phyloP scores from a whole-genome alignment of 2,113 vertebrate species.

The Rhynchopsitta pachyrhyncha region DNA sequence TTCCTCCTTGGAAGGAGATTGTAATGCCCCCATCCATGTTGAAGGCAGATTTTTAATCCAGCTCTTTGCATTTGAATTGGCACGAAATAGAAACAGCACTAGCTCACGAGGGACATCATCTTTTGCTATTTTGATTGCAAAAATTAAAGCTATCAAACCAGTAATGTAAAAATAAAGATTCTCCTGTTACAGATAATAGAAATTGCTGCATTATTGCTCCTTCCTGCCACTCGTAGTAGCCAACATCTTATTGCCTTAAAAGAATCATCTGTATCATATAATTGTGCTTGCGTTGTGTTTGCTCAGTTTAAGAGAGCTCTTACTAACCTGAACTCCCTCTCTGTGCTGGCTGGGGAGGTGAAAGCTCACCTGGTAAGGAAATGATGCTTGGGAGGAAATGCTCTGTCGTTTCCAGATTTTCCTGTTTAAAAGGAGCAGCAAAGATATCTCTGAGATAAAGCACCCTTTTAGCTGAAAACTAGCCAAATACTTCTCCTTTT shows the following conservation, averaged over 20 bases:
- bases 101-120: neutral
- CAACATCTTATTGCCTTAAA: neutral
- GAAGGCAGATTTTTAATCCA: neutral
- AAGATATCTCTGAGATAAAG: neutral
- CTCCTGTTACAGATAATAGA: neutral
- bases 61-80: neutral
- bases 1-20: neutral
- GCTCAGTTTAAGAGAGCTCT: accelerated
- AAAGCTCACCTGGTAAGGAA: neutral
- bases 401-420: neutral
- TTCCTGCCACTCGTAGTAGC: neutral
- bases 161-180: neutral
- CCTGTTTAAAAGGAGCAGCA: neutral
- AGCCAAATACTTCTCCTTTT: neutral
- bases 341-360: neutral
- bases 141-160: neutral
- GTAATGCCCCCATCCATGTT: too few species aligned
- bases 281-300: neutral
- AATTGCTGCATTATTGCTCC: neutral
- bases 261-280: neutral
- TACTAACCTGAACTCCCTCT: neutral
- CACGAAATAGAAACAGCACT: accelerated
- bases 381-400: neutral
- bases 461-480: neutral
- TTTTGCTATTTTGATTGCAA: neutral